Conservation (phyloP, 2,888 invertebrate genomes). For the Luperina nickerlii region DNA sequence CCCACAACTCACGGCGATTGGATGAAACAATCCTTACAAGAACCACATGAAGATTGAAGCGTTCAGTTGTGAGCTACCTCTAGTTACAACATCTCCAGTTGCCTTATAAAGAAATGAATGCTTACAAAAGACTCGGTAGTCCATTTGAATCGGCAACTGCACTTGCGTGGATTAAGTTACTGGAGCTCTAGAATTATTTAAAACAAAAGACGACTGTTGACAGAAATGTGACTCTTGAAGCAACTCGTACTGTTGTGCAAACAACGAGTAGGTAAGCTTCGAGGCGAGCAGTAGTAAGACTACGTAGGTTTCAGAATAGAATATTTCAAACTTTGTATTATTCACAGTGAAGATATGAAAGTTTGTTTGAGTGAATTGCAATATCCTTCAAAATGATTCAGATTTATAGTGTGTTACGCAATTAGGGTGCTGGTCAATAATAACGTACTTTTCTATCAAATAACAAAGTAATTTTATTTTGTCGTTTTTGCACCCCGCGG, state of each 20-base stretch:
- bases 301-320: conserved; percentile 43
- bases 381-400: too few species aligned
- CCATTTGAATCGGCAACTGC: conserved; percentile 46
- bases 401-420: too few species aligned
- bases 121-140: conserved; percentile 63
- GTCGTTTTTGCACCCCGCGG: too few species aligned
- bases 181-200: conserved; percentile 55
- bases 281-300: conserved; percentile 22
- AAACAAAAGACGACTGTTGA: conserved; percentile 64
- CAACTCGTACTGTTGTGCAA: conserved; percentile 47
- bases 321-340: conserved; percentile 56
- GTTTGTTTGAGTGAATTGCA: conserved; percentile 25
- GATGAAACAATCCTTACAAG: neutral
- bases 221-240: conserved; percentile 66
- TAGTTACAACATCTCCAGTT: conserved; percentile 27
- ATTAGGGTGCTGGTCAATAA: neutral
- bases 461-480: too few species aligned
- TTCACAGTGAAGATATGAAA: conserved; percentile 46
- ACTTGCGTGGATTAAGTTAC: conserved; percentile 72
- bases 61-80: conserved; percentile 21
- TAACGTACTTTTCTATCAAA: too few species aligned
- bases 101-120: conserved; percentile 45
- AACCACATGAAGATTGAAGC: conserved; percentile 4
- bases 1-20: neutral
- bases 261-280: conserved; percentile 50